A percentile compares a stretch with the other conserved stretches of the same genome.
These are phyloP conservation scores for Anthonomus grandis DNA, from an alignment of 1,140 invertebrate genomes.

Conservation along the genomic window DNA sequence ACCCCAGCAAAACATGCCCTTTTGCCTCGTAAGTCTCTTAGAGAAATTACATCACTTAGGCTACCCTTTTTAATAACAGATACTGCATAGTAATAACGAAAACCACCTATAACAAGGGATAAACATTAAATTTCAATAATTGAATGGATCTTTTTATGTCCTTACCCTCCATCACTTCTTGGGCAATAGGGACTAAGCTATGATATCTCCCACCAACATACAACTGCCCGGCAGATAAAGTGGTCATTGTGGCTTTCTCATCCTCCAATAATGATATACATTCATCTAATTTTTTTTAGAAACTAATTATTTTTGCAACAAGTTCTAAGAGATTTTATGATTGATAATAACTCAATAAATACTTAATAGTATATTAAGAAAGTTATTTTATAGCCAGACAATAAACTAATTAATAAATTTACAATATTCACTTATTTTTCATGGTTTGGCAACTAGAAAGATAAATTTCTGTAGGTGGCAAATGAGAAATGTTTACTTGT, in stretches of 20 bases:
- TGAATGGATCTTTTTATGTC: too few relatives aligned
- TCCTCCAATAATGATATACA: constrained; percentile 76
- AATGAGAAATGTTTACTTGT: too few relatives aligned
- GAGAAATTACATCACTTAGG: constrained; percentile 58
- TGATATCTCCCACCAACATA: constrained; percentile 90
- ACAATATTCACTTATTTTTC: too few relatives aligned
- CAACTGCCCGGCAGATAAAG: constrained; percentile 88
- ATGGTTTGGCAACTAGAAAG: too few relatives aligned
- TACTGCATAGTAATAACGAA: constrained; percentile 74
- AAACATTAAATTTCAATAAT: neutral
- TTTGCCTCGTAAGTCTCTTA: constrained; percentile 69
- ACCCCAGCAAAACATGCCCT: constrained; percentile 89
- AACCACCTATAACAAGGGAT: constrained; percentile 45
- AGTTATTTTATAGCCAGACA: too few relatives aligned
- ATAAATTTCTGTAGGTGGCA: too few relatives aligned
- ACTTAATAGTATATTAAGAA: too few relatives aligned
- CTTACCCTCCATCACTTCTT: constrained; percentile 62
- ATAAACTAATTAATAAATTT: too few relatives aligned
- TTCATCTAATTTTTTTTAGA: too few relatives aligned
- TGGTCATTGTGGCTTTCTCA: constrained; percentile 78
- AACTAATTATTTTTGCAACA: too few relatives aligned
- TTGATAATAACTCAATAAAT: too few relatives aligned
- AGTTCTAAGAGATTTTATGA: too few relatives aligned
- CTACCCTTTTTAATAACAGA: constrained; percentile 75
- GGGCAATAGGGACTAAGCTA: constrained; percentile 86